Conservation (phyloP, 2,113 vertebrate genomes). For the Pedetes capensis region DNA sequence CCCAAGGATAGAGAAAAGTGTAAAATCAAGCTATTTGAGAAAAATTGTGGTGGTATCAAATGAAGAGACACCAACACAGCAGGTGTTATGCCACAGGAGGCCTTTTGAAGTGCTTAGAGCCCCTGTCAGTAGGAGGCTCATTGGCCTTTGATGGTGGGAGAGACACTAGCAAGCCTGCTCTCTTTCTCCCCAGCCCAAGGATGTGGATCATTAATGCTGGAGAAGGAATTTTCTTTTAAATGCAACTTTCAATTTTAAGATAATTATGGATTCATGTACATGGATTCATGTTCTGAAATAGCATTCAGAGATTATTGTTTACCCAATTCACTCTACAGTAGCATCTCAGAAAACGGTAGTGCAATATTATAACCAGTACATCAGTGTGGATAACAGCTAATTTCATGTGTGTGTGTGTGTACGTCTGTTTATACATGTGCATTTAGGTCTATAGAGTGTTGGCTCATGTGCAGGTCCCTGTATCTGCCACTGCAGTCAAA, state of each 20-base stretch:
- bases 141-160: not conserved
- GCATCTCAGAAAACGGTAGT: not conserved
- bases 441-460: not conserved
- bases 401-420: not conserved
- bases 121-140: not conserved
- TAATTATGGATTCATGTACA: not conserved
- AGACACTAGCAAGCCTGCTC: not conserved
- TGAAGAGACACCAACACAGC: not conserved
- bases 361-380: no score
- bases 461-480: not conserved
- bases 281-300: not conserved
- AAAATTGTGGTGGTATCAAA: not conserved
- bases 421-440: fast-evolving
- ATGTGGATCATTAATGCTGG: not conserved
- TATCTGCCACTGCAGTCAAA: not conserved
- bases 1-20: not conserved
- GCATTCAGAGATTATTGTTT: not conserved
- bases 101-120: not conserved
- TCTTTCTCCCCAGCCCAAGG: not conserved
- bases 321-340: not conserved
- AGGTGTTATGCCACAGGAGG: not conserved
- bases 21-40: not conserved
- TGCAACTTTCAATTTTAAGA: not conserved
- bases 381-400: not conserved
- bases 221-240: not conserved